phyloP scores from a whole-genome alignment of 2,888 invertebrate genomes.

The Copidosoma aretas region DNA sequence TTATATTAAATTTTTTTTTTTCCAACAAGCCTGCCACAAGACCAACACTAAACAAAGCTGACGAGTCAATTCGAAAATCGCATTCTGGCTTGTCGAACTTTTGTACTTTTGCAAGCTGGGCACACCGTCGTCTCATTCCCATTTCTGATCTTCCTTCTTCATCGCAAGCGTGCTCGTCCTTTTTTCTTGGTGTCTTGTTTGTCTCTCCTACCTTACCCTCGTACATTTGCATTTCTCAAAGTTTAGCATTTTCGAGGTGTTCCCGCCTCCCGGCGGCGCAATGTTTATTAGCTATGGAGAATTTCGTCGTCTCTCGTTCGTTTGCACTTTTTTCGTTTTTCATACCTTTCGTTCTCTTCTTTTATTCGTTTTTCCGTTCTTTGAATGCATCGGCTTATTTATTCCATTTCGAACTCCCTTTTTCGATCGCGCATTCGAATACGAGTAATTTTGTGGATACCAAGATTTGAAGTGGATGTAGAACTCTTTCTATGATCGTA shows the following conservation, averaged over 20 bases:
- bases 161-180: background rate
- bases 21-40: too few species aligned
- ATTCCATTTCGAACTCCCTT: slow-evolving; percentile 11
- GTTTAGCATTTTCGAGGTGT: slow-evolving; percentile 24
- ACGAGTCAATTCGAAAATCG: too few species aligned
- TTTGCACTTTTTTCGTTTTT: too few species aligned
- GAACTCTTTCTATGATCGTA: too few species aligned
- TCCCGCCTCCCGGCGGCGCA: background rate
- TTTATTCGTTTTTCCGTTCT: background rate
- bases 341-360: too few species aligned
- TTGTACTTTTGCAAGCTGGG: too few species aligned
- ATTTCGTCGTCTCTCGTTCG: background rate
- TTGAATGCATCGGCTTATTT: slow-evolving; percentile 4
- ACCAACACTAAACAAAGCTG: too few species aligned
- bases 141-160: slow-evolving; percentile 1
- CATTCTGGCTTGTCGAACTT: background rate
- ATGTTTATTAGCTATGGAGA: background rate
- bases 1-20: too few species aligned
- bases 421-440: slow-evolving; percentile 12
- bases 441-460: slow-evolving; percentile 4
- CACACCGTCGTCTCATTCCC: background rate
- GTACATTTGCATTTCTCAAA: slow-evolving; percentile 27
- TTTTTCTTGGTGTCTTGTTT: slow-evolving; percentile 24
- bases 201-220: slow-evolving; percentile 6
- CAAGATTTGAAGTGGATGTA: too few species aligned